phyloP scores from a whole-genome alignment of 2,113 vertebrate species.

The Ivindomyrus marchei region DNA sequence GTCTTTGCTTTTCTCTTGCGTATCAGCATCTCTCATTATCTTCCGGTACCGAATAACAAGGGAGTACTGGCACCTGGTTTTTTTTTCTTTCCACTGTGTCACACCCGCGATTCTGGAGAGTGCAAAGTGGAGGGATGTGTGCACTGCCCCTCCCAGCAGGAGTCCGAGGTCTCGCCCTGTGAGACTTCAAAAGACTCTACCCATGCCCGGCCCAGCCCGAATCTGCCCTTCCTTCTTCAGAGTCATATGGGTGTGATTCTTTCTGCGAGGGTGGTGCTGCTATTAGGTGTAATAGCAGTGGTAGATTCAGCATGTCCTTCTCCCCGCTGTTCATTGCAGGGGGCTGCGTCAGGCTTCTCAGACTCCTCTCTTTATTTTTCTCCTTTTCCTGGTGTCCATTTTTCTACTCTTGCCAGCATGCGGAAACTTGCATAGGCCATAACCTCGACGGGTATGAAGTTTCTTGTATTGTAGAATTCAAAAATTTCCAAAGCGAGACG shows the following conservation, averaged over 20 bases:
- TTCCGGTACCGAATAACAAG: neutral
- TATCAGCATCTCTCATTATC: neutral
- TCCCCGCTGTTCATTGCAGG: slow-evolving; percentile 24
- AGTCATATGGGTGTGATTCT: slow-evolving; percentile 27
- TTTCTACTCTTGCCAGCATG: neutral
- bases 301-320: slow-evolving; percentile 16
- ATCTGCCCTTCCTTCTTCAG: slow-evolving; percentile 42
- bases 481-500: neutral
- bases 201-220: slow-evolving; percentile 31
- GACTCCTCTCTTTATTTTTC: neutral
- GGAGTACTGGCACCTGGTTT: neutral
- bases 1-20: neutral
- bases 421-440: neutral
- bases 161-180: neutral
- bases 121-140: slow-evolving; percentile 21
- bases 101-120: slow-evolving; percentile 46
- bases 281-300: slow-evolving; percentile 31
- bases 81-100: neutral
- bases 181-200: slow-evolving; percentile 24
- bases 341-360: neutral
- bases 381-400: neutral
- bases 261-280: slow-evolving; percentile 21
- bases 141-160: neutral
- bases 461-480: neutral
- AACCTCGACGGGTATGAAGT: neutral